phyloP scores from a whole-genome alignment of 2,797 vertebrate species.

The Schizothorax lantsangensis region DNA sequence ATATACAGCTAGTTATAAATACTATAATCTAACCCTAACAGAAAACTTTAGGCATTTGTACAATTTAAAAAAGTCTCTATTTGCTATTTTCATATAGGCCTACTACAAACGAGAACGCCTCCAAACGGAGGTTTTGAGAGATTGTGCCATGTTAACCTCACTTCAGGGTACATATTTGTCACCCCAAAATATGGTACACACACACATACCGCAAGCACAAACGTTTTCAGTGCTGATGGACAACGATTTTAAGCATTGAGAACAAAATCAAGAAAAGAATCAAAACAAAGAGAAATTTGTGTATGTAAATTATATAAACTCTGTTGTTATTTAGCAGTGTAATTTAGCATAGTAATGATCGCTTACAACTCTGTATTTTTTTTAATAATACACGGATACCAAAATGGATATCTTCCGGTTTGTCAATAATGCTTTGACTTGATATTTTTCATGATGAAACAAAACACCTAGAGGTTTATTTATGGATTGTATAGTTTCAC shows the following conservation, averaged over 20 bases:
- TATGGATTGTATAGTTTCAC: not conserved
- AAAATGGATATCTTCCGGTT: not conserved
- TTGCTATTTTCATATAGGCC: not conserved
- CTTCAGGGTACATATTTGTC: not conserved
- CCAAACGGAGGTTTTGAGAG: not conserved
- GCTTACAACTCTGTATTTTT: not conserved
- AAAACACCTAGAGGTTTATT: not conserved
- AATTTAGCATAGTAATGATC: not conserved
- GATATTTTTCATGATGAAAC: not conserved
- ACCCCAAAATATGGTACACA: not conserved
- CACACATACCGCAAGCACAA: not conserved
- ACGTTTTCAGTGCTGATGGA: not conserved
- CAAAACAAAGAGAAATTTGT: not conserved
- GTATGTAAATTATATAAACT: not conserved
- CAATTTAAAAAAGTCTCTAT: not conserved
- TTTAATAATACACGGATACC: not conserved
- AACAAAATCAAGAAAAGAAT: not conserved
- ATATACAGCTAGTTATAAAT: not conserved
- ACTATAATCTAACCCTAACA: not conserved
- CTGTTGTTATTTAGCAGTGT: not conserved
- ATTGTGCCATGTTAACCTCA: not conserved
- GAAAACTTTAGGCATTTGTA: not conserved
- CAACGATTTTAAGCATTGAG: not conserved
- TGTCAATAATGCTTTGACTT: conserved; percentile 10
- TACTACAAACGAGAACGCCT: not conserved